Evolutionary conservation across 2,797 vertebrate species (phyloP).

Genomic region (Lagocephalus sceleratus): DNA sequence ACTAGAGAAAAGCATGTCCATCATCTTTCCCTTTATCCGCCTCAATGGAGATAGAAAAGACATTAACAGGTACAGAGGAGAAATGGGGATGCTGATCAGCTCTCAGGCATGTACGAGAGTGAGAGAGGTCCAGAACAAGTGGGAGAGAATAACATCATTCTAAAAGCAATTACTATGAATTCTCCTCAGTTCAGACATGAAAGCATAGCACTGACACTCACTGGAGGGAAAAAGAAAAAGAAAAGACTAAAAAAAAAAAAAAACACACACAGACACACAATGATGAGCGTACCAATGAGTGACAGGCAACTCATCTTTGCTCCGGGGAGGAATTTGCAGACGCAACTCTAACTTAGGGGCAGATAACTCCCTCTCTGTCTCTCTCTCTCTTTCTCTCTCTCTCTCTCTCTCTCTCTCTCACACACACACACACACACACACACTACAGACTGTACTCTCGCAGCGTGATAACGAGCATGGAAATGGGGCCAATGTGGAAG

Average conservation of each 20-base stretch:
- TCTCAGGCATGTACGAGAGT: slow-evolving; percentile 16
- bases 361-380: slow-evolving; percentile 44
- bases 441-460: slow-evolving; percentile 49
- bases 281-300: slow-evolving; percentile 71
- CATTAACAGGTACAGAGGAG: slow-evolving; percentile 47
- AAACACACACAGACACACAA: slow-evolving; percentile 42
- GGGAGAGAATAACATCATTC: slow-evolving; percentile 71
- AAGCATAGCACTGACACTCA: slow-evolving; percentile 77
- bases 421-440: slow-evolving; percentile 10
- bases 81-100: slow-evolving; percentile 21
- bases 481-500: slow-evolving; percentile 68
- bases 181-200: slow-evolving; percentile 81
- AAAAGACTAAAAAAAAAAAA: slow-evolving; percentile 24
- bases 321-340: slow-evolving; percentile 75
- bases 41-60: slow-evolving; percentile 60
- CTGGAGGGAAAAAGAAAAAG: slow-evolving; percentile 32
- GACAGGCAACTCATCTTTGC: slow-evolving; percentile 74
- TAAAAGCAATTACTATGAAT: slow-evolving; percentile 82
- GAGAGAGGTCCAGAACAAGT: slow-evolving; percentile 24
- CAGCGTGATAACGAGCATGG: slow-evolving; percentile 68
- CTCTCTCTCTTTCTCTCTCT: slow-evolving; percentile 8
- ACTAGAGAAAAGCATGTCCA: slow-evolving; percentile 22
- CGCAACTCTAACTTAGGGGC: slow-evolving; percentile 70
- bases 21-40: slow-evolving; percentile 39
- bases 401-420: slow-evolving; percentile 4